Conservation (phyloP, 2,797 vertebrate genomes). For the Cephalopachus bancanus region DNA sequence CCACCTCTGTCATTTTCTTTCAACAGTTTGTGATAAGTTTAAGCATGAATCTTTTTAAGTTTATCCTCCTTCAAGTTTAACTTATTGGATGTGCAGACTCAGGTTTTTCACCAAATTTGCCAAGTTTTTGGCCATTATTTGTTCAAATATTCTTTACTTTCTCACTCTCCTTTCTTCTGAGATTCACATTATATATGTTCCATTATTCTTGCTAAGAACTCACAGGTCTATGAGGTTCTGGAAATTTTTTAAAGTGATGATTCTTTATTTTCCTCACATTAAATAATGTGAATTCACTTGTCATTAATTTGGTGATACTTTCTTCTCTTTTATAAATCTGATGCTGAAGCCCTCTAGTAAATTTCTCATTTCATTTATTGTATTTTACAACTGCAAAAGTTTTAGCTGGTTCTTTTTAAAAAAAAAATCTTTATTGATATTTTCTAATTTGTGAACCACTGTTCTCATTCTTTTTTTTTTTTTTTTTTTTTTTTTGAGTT, state of each 20-base stretch:
- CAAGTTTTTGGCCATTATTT: background rate
- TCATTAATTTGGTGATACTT: background rate
- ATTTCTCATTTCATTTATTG: background rate
- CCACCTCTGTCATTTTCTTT: background rate
- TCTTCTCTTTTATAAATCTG: background rate
- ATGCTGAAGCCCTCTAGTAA: background rate
- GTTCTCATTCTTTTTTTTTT: background rate
- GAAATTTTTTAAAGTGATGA: slow-evolving; percentile 40
- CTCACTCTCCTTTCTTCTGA: background rate
- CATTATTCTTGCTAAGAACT: background rate
- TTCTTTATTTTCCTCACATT: background rate
- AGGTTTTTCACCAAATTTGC: background rate
- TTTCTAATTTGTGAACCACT: background rate
- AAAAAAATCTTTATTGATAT: background rate
- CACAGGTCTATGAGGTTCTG: background rate
- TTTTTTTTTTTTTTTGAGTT: no score
- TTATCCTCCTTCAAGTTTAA: background rate
- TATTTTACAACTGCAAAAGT: background rate
- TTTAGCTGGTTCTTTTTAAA: background rate
- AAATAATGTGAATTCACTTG: background rate
- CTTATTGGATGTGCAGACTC: background rate
- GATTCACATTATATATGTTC: background rate
- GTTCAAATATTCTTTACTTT: background rate
- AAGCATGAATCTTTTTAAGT: background rate
- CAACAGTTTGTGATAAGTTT: background rate